Evolutionary conservation across 2,888 invertebrate genomes (phyloP).

Genomic region (Tenodera sinensis): DNA sequence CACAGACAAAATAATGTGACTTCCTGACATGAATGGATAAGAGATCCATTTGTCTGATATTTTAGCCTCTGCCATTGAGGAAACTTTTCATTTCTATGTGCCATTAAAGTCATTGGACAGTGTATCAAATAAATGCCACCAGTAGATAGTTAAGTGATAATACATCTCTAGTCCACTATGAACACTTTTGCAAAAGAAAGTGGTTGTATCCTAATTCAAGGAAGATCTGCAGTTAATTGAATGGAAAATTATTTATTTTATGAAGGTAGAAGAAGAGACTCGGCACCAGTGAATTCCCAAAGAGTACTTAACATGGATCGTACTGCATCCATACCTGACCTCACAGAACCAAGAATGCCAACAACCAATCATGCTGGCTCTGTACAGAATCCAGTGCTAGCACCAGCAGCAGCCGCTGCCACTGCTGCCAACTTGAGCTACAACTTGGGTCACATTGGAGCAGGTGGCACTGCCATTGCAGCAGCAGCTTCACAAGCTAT

Average conservation of each 20-base stretch:
- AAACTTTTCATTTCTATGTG: no score
- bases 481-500: conserved; percentile 95
- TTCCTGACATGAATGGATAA: no score
- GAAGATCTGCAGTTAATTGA: no score
- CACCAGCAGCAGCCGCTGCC: conserved; percentile 35
- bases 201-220: no score
- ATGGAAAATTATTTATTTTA: not conserved
- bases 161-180: no score
- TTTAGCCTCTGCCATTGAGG: no score
- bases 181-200: no score
- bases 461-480: conserved; percentile 83
- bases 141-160: no score
- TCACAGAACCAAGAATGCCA: conserved; percentile 35
- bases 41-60: no score
- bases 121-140: no score
- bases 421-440: conserved; percentile 54
- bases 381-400: conserved; percentile 20
- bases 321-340: conserved; percentile 38
- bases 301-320: conserved; percentile 51
- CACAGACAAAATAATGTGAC: no score
- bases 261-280: conserved; percentile 71
- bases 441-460: conserved; percentile 77
- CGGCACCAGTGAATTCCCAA: conserved; percentile 50
- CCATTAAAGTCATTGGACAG: no score
- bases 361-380: conserved; percentile 30